Percentiles rank a stretch among this genome's conserved stretches.
These are phyloP conservation scores for Chauna torquata DNA, from an alignment of 2,113 vertebrate genomes.

Conservation along the genomic window DNA sequence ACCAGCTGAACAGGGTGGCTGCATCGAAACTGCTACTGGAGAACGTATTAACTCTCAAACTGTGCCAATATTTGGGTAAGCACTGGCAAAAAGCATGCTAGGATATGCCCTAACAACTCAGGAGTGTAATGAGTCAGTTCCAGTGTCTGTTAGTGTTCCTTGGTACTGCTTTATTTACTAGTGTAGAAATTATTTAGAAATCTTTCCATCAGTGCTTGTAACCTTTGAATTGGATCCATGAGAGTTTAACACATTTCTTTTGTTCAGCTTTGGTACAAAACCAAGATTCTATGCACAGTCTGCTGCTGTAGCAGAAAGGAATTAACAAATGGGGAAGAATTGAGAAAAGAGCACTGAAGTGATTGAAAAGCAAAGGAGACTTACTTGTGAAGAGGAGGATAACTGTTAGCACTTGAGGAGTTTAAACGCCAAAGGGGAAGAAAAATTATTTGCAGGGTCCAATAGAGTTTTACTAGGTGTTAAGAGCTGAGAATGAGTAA, in stretches of 20 bases:
- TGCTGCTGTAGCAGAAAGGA: neutral
- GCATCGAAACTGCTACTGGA: neutral
- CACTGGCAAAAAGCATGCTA: neutral
- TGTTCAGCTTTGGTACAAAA: neutral
- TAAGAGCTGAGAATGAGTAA: conserved; percentile 30
- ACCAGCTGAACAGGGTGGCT: neutral
- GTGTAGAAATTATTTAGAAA: neutral
- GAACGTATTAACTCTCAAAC: neutral
- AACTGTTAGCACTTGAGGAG: conserved; percentile 2
- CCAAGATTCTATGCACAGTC: neutral
- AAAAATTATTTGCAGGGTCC: conserved; percentile 45
- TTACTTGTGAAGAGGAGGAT: conserved; percentile 1
- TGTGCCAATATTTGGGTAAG: neutral
- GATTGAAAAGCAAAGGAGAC: conserved; percentile 16
- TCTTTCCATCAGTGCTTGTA: neutral
- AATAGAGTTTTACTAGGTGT: conserved; percentile 5
- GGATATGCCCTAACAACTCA: neutral
- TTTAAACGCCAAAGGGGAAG: conserved; percentile 38
- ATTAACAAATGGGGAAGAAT: conserved; percentile 27
- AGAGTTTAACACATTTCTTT: neutral
- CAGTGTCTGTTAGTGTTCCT: neutral
- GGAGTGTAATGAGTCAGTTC: neutral
- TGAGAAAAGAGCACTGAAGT: neutral
- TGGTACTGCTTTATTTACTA: neutral
- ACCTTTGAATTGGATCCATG: neutral